Base-by-base conservation (phyloP, 2,888 invertebrate genomes). In the Phytoseiulus persimilis region DNA sequence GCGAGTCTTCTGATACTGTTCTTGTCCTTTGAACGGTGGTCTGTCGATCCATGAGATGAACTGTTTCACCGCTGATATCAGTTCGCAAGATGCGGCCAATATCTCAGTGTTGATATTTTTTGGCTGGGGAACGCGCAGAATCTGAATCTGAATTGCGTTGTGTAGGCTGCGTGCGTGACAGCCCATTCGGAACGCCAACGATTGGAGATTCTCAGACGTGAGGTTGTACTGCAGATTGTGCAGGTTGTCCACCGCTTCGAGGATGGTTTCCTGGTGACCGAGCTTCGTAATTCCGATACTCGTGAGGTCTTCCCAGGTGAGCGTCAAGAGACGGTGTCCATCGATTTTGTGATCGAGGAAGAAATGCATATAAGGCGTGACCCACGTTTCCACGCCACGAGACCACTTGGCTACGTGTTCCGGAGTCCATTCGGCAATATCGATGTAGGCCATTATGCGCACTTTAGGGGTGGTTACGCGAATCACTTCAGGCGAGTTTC, bases 331-430 rank as follows among this genome's bases (percentile, higher is more conserved):
- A 92, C 95, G 95, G 91, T 95, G 94, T 9, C 97, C 98, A 92
- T 95, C 95, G 83, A 98, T 95, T 91, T 95, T 95, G 92, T 96
- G 95, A 92, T 95, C 95, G 90, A 95, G 94, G 93, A 98, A 96
- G 91, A 94, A 95, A 92, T 95, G 95, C 90, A 95, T 95, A 93
- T 98, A 97, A 91, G 95, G 95, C 91, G 95, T 94, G 93, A 97
- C 95, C 90, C 95, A 94, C 92, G 95, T 95, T 92, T 96, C 96
- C 92, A 97, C 93, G 91, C 96, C 97, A 95, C 95, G 95, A 91
- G 97, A 93, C 97, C 97, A 97, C 92, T 96, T 96, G 91, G 95
- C 96, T 91, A 97, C 96, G 94, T 96, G 96, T 92, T 96, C 96
- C 90, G 96, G 95, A 92, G 96, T 95, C 97, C 97, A 97, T 93